A percentile compares a stretch with the other conserved stretches of the same genome.
Conservation (phyloP, 1,140 invertebrate genomes). For the Geopemphigus sp. region DNA sequence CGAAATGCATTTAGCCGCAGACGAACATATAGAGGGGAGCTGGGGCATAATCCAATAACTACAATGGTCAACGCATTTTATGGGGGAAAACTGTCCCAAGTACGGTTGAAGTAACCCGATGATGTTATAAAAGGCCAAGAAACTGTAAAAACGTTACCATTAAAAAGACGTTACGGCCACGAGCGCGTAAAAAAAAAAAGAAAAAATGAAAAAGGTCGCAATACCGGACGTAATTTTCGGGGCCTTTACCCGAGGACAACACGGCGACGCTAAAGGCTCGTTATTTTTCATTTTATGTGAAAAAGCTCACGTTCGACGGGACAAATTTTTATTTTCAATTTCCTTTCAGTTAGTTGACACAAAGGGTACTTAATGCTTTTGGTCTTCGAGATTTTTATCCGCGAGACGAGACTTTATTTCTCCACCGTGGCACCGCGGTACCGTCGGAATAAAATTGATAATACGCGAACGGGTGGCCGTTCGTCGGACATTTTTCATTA, state of each 20-base stretch:
- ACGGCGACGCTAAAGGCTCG: slow-evolving; percentile 7
- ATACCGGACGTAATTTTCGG: slow-evolving; percentile 48
- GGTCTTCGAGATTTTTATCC: slow-evolving; percentile 23
- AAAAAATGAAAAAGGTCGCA: slow-evolving; percentile 18
- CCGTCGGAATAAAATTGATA: too few species aligned
- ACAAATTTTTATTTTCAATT: slow-evolving; percentile 44
- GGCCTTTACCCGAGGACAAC: slow-evolving; percentile 19
- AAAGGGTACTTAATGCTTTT: slow-evolving; percentile 33
- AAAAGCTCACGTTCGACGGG: slow-evolving; percentile 30
- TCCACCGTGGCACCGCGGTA: background rate
- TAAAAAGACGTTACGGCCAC: slow-evolving; percentile 41
- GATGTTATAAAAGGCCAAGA: slow-evolving; percentile 47
- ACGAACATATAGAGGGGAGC: background rate
- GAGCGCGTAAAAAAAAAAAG: background rate
- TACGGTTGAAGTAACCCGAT: slow-evolving; percentile 47
- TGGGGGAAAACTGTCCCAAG: slow-evolving; percentile 23
- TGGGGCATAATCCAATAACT: slow-evolving; percentile 38
- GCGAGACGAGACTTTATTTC: background rate
- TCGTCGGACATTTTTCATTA: background rate
- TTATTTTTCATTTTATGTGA: slow-evolving; percentile 44
- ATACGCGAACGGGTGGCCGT: too few species aligned
- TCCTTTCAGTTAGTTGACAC: slow-evolving; percentile 34
- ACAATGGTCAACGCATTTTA: slow-evolving; percentile 35
- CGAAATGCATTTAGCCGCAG: background rate
- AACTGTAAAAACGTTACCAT: slow-evolving; percentile 46